A percentile compares a stretch with the other conserved stretches of the same genome.
Conservation (phyloP, 2,888 invertebrate species). For the Oscheius onirici region DNA sequence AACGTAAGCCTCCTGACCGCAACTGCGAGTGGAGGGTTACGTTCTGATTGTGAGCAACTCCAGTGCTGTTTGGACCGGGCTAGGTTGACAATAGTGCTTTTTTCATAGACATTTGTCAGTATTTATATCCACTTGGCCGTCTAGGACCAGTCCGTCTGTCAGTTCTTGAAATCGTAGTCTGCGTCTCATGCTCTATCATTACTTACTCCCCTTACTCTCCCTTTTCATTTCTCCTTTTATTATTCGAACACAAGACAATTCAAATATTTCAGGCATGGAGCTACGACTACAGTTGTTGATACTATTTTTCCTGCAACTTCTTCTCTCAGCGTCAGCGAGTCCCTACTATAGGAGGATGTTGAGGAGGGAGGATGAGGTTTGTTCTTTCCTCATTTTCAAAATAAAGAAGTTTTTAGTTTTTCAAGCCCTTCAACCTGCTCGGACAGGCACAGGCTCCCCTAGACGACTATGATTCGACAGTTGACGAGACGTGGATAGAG, state of each 20-base stretch:
- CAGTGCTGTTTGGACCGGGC: too few relatives aligned
- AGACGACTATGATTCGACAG: constrained; percentile 20
- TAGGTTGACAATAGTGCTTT: too few relatives aligned
- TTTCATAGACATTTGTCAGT: too few relatives aligned
- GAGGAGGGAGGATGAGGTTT: constrained; percentile 21
- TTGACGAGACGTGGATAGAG: constrained; percentile 21
- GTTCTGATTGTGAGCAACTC: too few relatives aligned
- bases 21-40: too few relatives aligned
- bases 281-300: constrained; percentile 20
- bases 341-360: constrained; percentile 14
- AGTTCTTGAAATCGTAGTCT: too few relatives aligned
- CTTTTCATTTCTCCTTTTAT: too few relatives aligned
- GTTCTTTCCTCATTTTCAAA: background rate
- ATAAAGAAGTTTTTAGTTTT: background rate
- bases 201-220: too few relatives aligned
- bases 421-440: constrained; percentile 31
- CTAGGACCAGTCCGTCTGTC: too few relatives aligned
- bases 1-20: too few relatives aligned
- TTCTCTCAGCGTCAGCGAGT: constrained; percentile 10
- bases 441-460: constrained; percentile 22
- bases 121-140: too few relatives aligned
- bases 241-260: background rate
- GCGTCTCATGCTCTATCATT: too few relatives aligned
- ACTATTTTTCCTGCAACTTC: constrained; percentile 7
- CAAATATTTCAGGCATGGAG: constrained; percentile 22